phyloP scores from a whole-genome alignment of 2,113 vertebrate genomes.

The Notarius quadriscutis region DNA sequence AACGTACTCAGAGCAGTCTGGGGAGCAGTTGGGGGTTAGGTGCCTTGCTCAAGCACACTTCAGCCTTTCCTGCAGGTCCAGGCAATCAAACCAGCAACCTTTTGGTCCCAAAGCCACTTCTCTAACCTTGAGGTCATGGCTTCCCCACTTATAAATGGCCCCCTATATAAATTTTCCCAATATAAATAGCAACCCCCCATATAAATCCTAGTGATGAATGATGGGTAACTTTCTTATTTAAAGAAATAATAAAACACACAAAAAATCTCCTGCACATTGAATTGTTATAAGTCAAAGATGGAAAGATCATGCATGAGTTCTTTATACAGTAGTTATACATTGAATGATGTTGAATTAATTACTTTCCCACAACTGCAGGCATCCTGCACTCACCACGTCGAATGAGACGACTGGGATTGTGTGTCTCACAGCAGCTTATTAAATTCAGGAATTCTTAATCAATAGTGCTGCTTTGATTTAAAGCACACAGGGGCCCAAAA shows the following conservation, averaged over 20 bases:
- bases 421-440: neutral
- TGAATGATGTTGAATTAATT: neutral
- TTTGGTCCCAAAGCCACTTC: too few species aligned
- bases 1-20: too few species aligned
- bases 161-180: too few species aligned
- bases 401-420: neutral
- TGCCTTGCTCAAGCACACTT: too few species aligned
- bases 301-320: neutral
- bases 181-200: too few species aligned
- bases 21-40: too few species aligned
- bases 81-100: too few species aligned
- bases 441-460: conserved; percentile 1
- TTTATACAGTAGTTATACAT: neutral
- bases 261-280: neutral
- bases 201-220: neutral
- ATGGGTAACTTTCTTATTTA: neutral
- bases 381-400: neutral
- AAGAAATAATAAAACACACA: neutral
- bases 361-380: neutral
- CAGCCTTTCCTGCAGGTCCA: too few species aligned
- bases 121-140: too few species aligned
- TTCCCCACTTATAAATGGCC: too few species aligned
- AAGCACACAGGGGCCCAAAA: neutral
- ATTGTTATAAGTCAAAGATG: neutral
- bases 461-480: neutral